Evolutionary conservation across 2,113 vertebrate species (phyloP), one percentile per base, ranked within the genome.

Genomic region (Malaclemys terrapin): DNA sequence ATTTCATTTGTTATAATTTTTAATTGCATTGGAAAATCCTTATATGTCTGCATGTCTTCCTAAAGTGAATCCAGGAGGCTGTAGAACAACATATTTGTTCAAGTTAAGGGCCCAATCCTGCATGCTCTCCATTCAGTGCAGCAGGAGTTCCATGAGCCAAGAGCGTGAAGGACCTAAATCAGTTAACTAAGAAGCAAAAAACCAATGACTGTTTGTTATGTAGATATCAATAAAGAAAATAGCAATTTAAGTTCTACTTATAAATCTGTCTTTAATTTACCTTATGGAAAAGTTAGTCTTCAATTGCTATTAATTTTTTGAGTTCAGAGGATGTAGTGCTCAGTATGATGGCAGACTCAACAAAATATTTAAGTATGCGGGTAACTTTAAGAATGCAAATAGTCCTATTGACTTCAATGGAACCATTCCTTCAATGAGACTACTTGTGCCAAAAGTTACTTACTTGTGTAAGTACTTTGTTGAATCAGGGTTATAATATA

Each of bases 371-470:
- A 59, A 59, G 94, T 65, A 93, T 91, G 83, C 53, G 2, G 24
- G 56, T 19, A 94, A 89, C 87, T 82, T 94, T 54, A 50, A 57
- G 76, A 85, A 78, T 5, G 90, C 89, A 96, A 93, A 85, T 92
- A 95, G 83, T 57, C 90, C 83, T 78, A 80, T 90, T 53, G 89
- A 88, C 80, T 97, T 86, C 89, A 92, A 94, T 72, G n/a, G 19
- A 12, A 29, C 57, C 57, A 29, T 29, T 59, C 12, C 57, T 59
- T 25, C 57, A 59, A 59, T 29, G 57, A 29, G 25, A 59, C 57
- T 31, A 8, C 35, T 20, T 72, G 19, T 20, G n/a, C 65, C n/a
- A n/a, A 72, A 72, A 72, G 65, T 86, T 56, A 78, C 5, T 49
- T 80, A 86, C 80, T 24, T 10, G 85, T 84, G 91, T 90, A 59